These are phyloP conservation scores for Chironomus tentans DNA, from an alignment of 2,888 invertebrate genomes.

Conservation along the genomic window DNA sequence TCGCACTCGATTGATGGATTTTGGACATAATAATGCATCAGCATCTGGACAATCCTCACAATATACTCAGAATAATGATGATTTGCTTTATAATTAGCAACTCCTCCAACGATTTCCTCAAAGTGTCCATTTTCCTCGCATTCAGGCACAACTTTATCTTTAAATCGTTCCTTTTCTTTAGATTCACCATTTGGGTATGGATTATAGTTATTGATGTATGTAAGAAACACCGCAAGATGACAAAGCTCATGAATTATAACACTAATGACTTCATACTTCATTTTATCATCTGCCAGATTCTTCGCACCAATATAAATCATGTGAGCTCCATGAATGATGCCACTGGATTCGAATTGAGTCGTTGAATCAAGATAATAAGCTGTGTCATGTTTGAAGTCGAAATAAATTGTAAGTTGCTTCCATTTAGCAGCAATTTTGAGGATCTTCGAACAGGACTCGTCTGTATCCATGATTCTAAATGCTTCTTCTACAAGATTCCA, in stretches of 20 bases:
- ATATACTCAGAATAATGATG: neutral
- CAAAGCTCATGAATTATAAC: too few relatives aligned
- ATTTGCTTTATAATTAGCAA: neutral
- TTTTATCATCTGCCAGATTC: too few relatives aligned
- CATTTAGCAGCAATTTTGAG: neutral
- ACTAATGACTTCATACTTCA: too few relatives aligned
- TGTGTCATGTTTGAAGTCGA: neutral
- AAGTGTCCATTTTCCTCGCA: neutral
- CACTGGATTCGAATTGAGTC: too few relatives aligned
- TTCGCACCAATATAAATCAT: neutral
- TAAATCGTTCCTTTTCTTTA: too few relatives aligned
- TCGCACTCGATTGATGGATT: neutral
- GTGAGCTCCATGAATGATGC: too few relatives aligned
- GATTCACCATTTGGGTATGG: too few relatives aligned
- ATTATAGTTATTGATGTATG: too few relatives aligned
- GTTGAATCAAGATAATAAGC: neutral
- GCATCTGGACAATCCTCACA: neutral
- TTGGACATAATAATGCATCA: neutral
- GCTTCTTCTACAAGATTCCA: too few relatives aligned
- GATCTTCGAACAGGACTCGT: neutral
- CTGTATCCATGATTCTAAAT: too few relatives aligned
- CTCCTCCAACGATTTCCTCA: neutral
- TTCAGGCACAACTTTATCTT: neutral
- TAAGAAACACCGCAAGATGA: too few relatives aligned
- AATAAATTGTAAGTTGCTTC: neutral